Conservation (phyloP, 2,113 vertebrate species). For the Tenrec ecaudatus region DNA sequence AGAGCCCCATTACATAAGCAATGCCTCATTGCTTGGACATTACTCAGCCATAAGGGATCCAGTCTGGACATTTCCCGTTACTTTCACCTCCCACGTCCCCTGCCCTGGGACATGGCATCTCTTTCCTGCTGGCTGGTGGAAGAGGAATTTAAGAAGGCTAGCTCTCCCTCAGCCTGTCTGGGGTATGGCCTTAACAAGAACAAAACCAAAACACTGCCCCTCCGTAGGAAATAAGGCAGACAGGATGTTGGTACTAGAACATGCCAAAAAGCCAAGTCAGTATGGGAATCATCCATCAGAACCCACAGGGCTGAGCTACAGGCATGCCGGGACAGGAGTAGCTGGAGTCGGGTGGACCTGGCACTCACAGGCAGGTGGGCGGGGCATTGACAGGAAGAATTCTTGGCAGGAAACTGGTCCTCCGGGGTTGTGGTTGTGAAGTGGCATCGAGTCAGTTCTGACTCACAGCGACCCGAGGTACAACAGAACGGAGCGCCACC, state of each 20-base stretch:
- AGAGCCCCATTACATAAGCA: not conserved
- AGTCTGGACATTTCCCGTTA: not conserved
- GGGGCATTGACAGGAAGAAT: constrained; percentile 21
- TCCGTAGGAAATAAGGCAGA: constrained; percentile 66
- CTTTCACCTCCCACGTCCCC: not conserved
- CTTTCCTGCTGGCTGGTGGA: not conserved
- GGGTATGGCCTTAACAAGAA: not conserved
- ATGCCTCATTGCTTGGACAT: not conserved
- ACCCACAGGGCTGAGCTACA: not conserved
- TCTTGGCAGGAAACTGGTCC: constrained; percentile 10
- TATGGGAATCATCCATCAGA: not conserved
- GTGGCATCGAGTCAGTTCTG: no score
- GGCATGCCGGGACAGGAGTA: not conserved
- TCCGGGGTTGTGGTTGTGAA: no score
- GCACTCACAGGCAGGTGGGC: not conserved
- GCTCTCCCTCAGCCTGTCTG: not conserved
- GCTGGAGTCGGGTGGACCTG: not conserved
- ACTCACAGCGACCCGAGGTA: no score
- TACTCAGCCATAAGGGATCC: constrained; percentile 48
- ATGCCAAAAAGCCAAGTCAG: constrained; percentile 51
- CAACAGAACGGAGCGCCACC: no score
- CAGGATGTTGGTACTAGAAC: constrained; percentile 64
- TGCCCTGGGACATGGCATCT: not conserved
- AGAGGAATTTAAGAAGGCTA: not conserved
- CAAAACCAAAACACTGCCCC: constrained; percentile 9